Evolutionary conservation across 2,888 invertebrate genomes (phyloP), one percentile per base, ranked within the genome.

Genomic region (Andrena haemorrhoa): DNA sequence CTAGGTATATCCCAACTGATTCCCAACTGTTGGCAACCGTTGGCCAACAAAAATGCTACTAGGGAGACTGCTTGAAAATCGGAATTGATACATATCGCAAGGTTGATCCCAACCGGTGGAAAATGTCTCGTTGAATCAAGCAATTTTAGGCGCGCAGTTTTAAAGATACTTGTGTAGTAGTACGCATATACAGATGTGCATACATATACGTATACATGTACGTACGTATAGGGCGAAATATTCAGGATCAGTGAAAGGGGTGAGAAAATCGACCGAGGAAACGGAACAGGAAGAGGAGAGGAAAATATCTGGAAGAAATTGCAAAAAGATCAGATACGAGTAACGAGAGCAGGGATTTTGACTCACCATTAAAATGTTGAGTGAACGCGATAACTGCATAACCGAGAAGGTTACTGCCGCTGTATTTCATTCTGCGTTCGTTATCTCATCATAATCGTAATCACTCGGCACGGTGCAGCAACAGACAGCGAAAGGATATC

Each of bases 351-450:
- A 10, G 26, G 16, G 26, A 31, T 69, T n/a, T 41, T 49, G 29
- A 90, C 92, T 91, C 86, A 93, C 94, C 93, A 83, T 91, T 91
- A 88, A 93, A 89, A 86, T 91, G 92, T 86, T 93, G 90, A 87
- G 89, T 90, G 88, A 93, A 91, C 83, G 92, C 91, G 90, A 93
- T 90, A 89, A 93, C 90, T 88, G 93, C 92, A 92, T 92, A 93
- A 92, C 93, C 91, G 89, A 93, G 89, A 89, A 93, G 90, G 89
- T 92, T 91, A 90, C 91, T 90, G 89, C 91, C 92, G 90, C 91
- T 92, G 92, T 92, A 91, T 91, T 91, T 93, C 94, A 94, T 94
- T 93, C 94, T 93, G 93, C 89, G 90, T 91, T 92, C 90, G 94
- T 93, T 94, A 94, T 93, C 94, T 94, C 93, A 91, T 94, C 91